Conservation (phyloP, 2,888 invertebrate genomes). For the Rhagium mordax region DNA sequence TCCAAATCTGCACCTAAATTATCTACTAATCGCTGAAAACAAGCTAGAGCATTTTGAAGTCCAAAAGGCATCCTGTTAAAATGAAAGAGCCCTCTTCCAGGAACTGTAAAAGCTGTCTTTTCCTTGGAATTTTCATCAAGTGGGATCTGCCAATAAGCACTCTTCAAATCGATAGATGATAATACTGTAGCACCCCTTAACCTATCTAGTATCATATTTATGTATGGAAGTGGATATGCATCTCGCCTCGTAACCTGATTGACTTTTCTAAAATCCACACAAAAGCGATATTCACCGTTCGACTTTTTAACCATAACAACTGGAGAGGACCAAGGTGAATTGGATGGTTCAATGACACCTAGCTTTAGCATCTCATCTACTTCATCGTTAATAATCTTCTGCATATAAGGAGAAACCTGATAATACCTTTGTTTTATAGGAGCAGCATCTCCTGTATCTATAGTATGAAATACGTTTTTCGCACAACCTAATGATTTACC, state of each 20-base stretch:
- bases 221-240: background rate
- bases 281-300: background rate
- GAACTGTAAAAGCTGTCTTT: constrained; percentile 9
- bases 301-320: background rate
- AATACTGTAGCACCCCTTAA: background rate
- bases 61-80: background rate
- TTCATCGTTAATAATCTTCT: too few relatives aligned
- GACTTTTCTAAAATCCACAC: background rate
- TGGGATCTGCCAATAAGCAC: constrained; percentile 1
- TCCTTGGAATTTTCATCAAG: background rate
- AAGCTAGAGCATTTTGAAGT: background rate
- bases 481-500: too few relatives aligned
- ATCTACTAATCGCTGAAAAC: background rate
- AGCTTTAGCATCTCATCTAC: background rate
- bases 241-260: background rate
- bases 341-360: background rate
- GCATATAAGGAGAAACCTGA: too few relatives aligned
- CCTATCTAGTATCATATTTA: constrained; percentile 2
- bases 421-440: too few relatives aligned
- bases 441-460: too few relatives aligned
- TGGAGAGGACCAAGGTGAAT: background rate
- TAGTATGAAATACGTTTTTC: too few relatives aligned
- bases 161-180: constrained; percentile 13
- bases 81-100: background rate
- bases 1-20: background rate